Evolutionary conservation across 2,113 vertebrate genomes (phyloP).

Genomic region (Hymenochirus boettgeri): DNA sequence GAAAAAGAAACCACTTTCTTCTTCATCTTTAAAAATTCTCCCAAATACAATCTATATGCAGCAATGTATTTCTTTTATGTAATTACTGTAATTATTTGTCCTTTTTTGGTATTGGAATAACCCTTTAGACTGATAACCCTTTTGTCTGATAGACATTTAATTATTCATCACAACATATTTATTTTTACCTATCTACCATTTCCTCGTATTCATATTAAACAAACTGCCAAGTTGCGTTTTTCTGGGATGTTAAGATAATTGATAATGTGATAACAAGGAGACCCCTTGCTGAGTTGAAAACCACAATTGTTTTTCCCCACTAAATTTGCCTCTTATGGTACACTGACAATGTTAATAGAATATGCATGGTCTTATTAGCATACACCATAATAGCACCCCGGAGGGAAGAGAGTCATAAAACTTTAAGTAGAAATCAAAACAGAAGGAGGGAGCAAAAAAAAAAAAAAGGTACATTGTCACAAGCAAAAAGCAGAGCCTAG

Average conservation of each 20-base stretch:
- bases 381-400: conserved; percentile 88
- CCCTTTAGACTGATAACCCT: no score
- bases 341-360: conserved; percentile 84
- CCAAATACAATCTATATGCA: no score
- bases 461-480: conserved; percentile 73
- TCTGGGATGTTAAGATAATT: conserved; percentile 78
- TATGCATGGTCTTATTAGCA: conserved; percentile 91
- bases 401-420: conserved; percentile 83
- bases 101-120: no score
- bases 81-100: no score
- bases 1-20: no score
- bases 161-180: no score
- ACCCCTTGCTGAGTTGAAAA: conserved; percentile 81
- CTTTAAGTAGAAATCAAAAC: conserved; percentile 97
- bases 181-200: no score
- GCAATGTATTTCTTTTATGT: no score
- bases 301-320: conserved; percentile 79
- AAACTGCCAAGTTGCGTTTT: conserved; percentile 70
- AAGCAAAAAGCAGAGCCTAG: conserved; percentile 62
- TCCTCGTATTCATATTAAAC: no score
- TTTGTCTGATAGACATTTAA: no score
- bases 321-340: conserved; percentile 78
- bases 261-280: conserved; percentile 70
- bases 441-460: conserved; percentile 72
- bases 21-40: no score